Base-by-base conservation (phyloP, 2,888 invertebrate genomes). In the Cryptophagus acutangulus region DNA sequence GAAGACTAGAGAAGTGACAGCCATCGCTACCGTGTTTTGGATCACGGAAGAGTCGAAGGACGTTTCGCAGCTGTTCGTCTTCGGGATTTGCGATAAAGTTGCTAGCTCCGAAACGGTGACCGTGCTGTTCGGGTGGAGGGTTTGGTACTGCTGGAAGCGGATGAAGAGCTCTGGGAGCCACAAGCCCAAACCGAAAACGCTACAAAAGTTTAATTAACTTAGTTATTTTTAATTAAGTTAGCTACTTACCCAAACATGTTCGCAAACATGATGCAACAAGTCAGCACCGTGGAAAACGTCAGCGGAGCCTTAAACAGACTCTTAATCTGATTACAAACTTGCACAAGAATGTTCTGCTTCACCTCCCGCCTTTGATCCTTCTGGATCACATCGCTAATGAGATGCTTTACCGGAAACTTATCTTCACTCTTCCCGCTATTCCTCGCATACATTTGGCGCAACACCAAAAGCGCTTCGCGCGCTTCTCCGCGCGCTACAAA, bases 91-190 rank as follows among this genome's bases (percentile, higher is more conserved):
- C 2, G 40, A 26, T 13, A 55, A 35, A 10, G 43, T 36, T 3
- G 59, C 65, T 13, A 74, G 56, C 43, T 75, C 70, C 40, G 74
- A 71, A 1, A 75, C 64, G 13, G 74, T 72, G 1, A 72, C 67
- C 0, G 74, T 63, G 2, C 65, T 68, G 44, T 75, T 74, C 52
- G 78, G 63, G 59, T 72, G 51, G 47, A 70, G 34, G 58, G 65
- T 51, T 48, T 71, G 55, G 52, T 64, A 59, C 46, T 65, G 55
- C 55, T 73, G 61, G 58, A 74, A 71, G 40, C 84, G 75, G 29
- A 77, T 77, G 42, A 87, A 81, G 5, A 87, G 69, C 59, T 86
- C 85, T 2, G 87, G 87, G 33, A 87, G 75, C 87, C 87, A 87
- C 51, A 87, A 69, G 41, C 81, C 82, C 1, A 83, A 65, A 2